A percentile compares a stretch with the other conserved stretches of the same genome.
Conservation (phyloP, 2,888 invertebrate genomes). For the Drosophila emarginata region DNA sequence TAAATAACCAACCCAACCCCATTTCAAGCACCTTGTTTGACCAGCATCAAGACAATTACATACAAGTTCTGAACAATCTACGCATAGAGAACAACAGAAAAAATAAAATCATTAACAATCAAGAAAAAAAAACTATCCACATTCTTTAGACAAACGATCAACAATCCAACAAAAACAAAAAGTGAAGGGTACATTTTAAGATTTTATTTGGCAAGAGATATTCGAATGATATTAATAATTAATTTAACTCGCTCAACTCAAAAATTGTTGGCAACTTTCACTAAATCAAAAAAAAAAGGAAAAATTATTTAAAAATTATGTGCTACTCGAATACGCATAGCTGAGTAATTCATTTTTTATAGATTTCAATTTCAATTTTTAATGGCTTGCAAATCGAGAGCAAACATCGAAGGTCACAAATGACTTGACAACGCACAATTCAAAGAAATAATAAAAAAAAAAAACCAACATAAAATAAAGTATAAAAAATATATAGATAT, state of each 20-base stretch:
- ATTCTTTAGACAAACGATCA: conserved; percentile 19
- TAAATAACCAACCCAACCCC: conserved; percentile 15
- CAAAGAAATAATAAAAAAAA: conserved; percentile 36
- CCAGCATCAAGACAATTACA: conserved; percentile 22
- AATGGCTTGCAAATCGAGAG: conserved; percentile 75
- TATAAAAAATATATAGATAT: conserved; percentile 32
- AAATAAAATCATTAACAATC: conserved; percentile 2
- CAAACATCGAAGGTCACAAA: conserved; percentile 58
- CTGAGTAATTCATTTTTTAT: conserved; percentile 64
- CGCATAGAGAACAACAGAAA: conserved; percentile 10
- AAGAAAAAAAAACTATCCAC: conserved; percentile 25
- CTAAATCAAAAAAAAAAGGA: conserved; percentile 27
- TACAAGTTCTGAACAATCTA: conserved; percentile 31
- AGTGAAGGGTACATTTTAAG: conserved; percentile 43
- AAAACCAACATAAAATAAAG: conserved; percentile 11
- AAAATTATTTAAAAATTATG: conserved; percentile 20
- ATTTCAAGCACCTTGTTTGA: conserved; percentile 23
- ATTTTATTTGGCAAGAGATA: conserved; percentile 33
- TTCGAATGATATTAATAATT: conserved; percentile 50
- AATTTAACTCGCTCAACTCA: conserved; percentile 36
- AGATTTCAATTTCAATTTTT: conserved; percentile 56
- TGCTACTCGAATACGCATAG: conserved; percentile 56
- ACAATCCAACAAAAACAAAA: conserved; percentile 20
- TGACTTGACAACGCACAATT: conserved; percentile 61
- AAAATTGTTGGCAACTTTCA: conserved; percentile 52